Percentiles rank a stretch among this genome's conserved stretches.
Evolutionary conservation across 2,888 invertebrate species (phyloP).

Genomic region (Drosophila buzzatii): DNA sequence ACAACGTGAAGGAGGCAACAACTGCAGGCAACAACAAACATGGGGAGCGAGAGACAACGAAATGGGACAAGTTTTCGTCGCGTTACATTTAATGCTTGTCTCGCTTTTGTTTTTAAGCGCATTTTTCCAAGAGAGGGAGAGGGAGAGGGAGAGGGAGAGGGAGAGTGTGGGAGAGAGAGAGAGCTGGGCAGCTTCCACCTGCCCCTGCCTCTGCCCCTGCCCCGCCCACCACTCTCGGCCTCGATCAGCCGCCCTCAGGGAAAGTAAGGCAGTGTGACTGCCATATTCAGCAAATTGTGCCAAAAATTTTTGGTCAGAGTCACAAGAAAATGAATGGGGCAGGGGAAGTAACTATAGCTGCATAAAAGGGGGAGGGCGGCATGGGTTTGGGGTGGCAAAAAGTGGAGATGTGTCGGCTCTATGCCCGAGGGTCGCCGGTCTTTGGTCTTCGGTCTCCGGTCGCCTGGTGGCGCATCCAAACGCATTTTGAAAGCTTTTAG

Average conservation of each 20-base stretch:
- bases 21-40: neutral
- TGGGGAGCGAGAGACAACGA: conserved; percentile 33
- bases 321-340: conserved; percentile 45
- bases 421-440: conserved; percentile 54
- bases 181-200: neutral
- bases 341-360: neutral
- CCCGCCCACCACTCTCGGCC: neutral
- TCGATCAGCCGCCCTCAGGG: conserved; percentile 22
- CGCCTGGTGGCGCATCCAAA: conserved; percentile 65
- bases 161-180: neutral
- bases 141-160: neutral
- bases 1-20: conserved; percentile 25
- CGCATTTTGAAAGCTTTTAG: conserved; percentile 81
- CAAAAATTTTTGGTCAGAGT: conserved; percentile 74
- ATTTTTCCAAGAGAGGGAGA: conserved; percentile 13
- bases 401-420: conserved; percentile 9
- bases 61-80: conserved; percentile 73
- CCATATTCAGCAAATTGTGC: conserved; percentile 63
- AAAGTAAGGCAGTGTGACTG: conserved; percentile 43
- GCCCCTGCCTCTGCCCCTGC: neutral
- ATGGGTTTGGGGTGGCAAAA: neutral
- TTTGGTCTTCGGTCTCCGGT: conserved; percentile 33
- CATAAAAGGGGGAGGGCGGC: neutral
- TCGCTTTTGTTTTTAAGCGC: conserved; percentile 74
- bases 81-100: conserved; percentile 74